Evolutionary conservation across 2,888 invertebrate genomes (phyloP), one percentile per base, ranked within the genome.

Genomic region (Stenodera caucasica): DNA sequence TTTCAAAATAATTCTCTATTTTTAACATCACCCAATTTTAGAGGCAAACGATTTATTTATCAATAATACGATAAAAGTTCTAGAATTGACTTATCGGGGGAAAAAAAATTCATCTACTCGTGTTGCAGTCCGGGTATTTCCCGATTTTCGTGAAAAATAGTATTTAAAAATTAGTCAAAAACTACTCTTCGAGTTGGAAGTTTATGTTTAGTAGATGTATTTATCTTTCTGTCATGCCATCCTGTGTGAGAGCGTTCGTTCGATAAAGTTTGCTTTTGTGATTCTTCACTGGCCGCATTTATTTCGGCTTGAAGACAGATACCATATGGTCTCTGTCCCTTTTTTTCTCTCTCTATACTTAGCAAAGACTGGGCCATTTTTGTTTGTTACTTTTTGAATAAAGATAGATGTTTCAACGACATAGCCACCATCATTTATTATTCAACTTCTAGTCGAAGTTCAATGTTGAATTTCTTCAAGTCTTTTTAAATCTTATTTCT

Each of bases 191-290:
- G n/a, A n/a, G n/a, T n/a, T n/a, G n/a, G n/a, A n/a, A n/a, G n/a
- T n/a, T n/a, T n/a, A n/a, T n/a, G n/a, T n/a, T 74, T 73, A 74
- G 69, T 67, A 67, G 68, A 72, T 66, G 65, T 73, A 75, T 74
- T 74, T 73, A 75, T 75, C 74, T 75, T 75, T 69, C 73, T 74
- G 75, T 72, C 75, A 68, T 60, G 68, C 70, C 66, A 70, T 71
- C 73, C 72, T 71, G 74, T 71, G 72, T 66, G 56, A 73, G 68
- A 68, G 72, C 71, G 74, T 73, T 72, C 74, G 73, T 75, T 74
- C 74, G 69, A 71, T 72, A 73, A 75, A 76, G 75, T 77, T 78
- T 75, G 72, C 76, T 74, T 74, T 72, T 70, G 75, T 75, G 73
- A 77, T 77, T 77, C 76, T 75, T 75, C 73, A 71, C 72, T 68